Base-by-base conservation (phyloP, 2,888 invertebrate genomes). In the Shargacucullia verbasci region DNA sequence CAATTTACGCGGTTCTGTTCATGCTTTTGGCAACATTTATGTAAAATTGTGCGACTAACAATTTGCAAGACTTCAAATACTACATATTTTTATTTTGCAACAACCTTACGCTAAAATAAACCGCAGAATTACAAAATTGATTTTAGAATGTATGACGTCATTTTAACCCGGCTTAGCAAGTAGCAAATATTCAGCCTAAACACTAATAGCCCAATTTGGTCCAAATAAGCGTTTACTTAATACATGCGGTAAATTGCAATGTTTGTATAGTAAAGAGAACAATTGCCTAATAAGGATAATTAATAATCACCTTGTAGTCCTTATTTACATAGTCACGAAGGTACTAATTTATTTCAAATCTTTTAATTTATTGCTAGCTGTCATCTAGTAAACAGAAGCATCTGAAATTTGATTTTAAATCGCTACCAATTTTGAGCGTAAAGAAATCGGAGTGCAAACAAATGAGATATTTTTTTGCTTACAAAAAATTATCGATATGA, bases 31-130 rank as follows among this genome's bases (percentile, higher is more conserved):
- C 31, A 29, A 37, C 0, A 29, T 62, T 44, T 31, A 27, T 40
- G 38, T 47, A 31, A 43, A 11, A 57, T 57, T 65, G 38, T 65
- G 58, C n/a, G 61, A 57, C 34, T 34, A n/a, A 34, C 29, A 9
- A 13, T 1, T 38, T 8, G 10, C 1, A 0, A 6, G 15, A 11
- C 20, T 15, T 29, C n/a, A n/a, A n/a, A n/a, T n/a, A n/a, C n/a
- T n/a, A n/a, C n/a, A 20, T 20, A 3, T 20, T 20, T 20, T 20
- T 20, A 20, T 20, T 20, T 20, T 20, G 20, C 20, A 20, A 4
- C 4, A 20, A 20, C 20, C 20, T 3, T 20, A 20, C 2, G 4
- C 4, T 20, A 4, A 4, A 3, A 20, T 20, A 20, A 2, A 4
- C 4, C 20, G 4, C 20, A 20, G 2, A 20, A 20, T 20, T 20